These are phyloP conservation scores for Eupithecia pulchellata DNA, from an alignment of 2,888 invertebrate genomes.

Conservation along the genomic window DNA sequence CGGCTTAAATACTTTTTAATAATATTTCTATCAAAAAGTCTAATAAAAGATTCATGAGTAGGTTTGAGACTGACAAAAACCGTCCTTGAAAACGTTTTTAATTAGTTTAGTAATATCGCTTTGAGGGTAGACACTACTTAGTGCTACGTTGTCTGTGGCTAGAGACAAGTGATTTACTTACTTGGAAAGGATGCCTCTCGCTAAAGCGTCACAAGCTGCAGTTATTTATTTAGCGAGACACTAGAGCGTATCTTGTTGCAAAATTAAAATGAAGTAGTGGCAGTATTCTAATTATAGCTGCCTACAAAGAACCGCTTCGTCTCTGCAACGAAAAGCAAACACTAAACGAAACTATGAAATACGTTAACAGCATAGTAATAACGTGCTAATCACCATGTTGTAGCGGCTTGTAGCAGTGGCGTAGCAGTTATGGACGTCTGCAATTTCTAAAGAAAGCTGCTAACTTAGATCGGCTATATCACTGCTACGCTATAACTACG, in stretches of 20 bases:
- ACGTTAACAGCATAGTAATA: no score
- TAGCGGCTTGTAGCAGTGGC: not conserved
- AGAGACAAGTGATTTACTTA: conserved; percentile 4
- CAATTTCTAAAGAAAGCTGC: not conserved
- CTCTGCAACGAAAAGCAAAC: no score
- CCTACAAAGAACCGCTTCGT: no score
- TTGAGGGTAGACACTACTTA: not conserved
- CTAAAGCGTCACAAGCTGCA: conserved; percentile 4
- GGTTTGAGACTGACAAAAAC: not conserved
- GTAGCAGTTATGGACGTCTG: not conserved
- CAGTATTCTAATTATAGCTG: no score
- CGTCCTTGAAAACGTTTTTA: not conserved
- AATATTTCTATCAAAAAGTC: not conserved
- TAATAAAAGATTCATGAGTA: not conserved
- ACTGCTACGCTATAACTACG: not conserved
- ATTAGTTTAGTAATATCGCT: conserved; percentile 5
- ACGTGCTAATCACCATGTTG: not conserved
- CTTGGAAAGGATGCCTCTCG: not conserved
- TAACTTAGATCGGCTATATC: not conserved
- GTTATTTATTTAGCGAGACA: not conserved
- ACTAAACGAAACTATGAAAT: no score
- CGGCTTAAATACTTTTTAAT: not conserved
- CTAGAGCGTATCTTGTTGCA: not conserved
- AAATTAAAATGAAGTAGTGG: not conserved
- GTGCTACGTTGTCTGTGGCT: not conserved